phyloP scores from a whole-genome alignment of 2,888 invertebrate species.

The Thera obeliscata region DNA sequence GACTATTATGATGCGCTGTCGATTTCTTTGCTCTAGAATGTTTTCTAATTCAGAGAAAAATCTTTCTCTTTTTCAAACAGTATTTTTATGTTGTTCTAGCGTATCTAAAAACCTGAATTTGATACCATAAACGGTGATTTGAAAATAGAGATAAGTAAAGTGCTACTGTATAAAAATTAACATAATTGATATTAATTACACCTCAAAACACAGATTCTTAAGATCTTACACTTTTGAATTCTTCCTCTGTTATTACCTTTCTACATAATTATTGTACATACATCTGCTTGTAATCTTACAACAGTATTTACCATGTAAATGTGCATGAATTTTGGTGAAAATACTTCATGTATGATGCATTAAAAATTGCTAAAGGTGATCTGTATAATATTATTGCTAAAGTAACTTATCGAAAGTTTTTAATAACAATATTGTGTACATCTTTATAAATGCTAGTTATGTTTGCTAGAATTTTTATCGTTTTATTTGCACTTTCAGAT shows the following conservation, averaged over 20 bases:
- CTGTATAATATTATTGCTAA: constrained; percentile 8
- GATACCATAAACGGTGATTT: constrained; percentile 29
- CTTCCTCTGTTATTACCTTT: constrained; percentile 29
- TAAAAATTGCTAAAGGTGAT: constrained; percentile 16
- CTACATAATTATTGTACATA: constrained; percentile 20
- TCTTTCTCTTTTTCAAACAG: constrained; percentile 19
- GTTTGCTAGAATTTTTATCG: background rate
- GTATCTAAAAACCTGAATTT: constrained; percentile 32
- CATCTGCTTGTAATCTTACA: constrained; percentile 15
- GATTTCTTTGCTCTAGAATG: constrained; percentile 12
- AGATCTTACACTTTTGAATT: constrained; percentile 28
- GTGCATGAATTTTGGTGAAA: constrained; percentile 22
- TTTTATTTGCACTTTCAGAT: background rate
- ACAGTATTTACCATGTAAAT: constrained; percentile 30
- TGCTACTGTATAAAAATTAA: constrained; percentile 31
- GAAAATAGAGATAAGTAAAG: constrained; percentile 23
- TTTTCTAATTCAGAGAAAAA: constrained; percentile 2
- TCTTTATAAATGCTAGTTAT: background rate
- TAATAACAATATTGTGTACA: constrained; percentile 5
- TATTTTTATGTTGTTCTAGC: constrained; percentile 19
- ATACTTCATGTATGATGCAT: constrained; percentile 23
- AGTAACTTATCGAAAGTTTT: constrained; percentile 18
- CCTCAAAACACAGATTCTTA: constrained; percentile 29
- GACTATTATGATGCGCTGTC: constrained; percentile 1
- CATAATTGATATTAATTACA: constrained; percentile 36